phyloP scores from a whole-genome alignment of 2,113 vertebrate genomes.

The Pyxicephalus adspersus region DNA sequence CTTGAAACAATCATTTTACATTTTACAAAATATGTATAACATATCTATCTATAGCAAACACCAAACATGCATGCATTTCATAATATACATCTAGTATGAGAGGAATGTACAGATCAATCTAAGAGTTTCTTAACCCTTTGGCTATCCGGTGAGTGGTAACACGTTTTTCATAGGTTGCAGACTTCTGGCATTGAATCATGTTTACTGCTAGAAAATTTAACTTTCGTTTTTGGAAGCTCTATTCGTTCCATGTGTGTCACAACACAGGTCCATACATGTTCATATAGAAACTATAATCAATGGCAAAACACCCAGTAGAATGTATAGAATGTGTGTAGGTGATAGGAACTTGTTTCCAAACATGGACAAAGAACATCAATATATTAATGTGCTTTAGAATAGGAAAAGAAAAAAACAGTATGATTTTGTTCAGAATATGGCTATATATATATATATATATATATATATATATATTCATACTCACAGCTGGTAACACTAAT shows the following conservation, averaged over 20 bases:
- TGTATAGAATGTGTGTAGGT: conserved; percentile 40
- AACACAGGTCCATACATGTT: conserved; percentile 8
- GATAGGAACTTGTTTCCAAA: conserved; percentile 6
- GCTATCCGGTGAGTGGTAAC: neutral
- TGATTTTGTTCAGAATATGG: neutral
- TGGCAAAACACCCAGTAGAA: conserved; percentile 8
- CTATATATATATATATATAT: too few relatives aligned
- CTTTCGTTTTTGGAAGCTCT: conserved; percentile 17
- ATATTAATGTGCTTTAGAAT: neutral
- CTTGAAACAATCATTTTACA: too few relatives aligned
- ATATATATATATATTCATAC: too few relatives aligned
- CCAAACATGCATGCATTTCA: too few relatives aligned
- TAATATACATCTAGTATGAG: too few relatives aligned
- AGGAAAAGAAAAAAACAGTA: neutral
- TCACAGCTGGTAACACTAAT: neutral
- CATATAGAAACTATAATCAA: conserved; percentile 12
- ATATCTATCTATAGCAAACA: too few relatives aligned
- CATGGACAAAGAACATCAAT: neutral
- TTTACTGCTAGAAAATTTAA: neutral
- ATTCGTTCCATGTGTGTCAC: neutral
- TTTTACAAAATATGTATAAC: too few relatives aligned
- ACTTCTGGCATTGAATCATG: neutral
- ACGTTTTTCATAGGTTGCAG: neutral
- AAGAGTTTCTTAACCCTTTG: too few relatives aligned
- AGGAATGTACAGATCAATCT: too few relatives aligned